Percentiles rank a stretch among this genome's conserved stretches.
Conservation (phyloP, 2,888 invertebrate genomes). For the Thymelicus sylvestris region DNA sequence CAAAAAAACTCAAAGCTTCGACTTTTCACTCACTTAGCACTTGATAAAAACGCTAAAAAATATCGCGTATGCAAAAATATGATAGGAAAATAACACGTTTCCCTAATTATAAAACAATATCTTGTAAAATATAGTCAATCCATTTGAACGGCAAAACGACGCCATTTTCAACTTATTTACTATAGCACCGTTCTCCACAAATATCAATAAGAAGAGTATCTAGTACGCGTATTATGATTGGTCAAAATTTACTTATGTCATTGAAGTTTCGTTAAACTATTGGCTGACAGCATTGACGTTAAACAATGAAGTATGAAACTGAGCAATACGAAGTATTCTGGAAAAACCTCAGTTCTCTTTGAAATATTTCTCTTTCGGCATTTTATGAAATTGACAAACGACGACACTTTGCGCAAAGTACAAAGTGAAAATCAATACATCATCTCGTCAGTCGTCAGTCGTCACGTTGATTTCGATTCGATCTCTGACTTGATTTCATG, state of each 20-base stretch:
- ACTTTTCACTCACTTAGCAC: slow-evolving; percentile 40
- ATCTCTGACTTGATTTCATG: slow-evolving; percentile 5
- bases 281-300: slow-evolving; percentile 36
- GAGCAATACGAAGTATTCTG: slow-evolving; percentile 27
- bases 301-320: slow-evolving; percentile 29
- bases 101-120: slow-evolving; percentile 46
- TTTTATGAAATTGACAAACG: slow-evolving; percentile 35
- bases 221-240: slow-evolving; percentile 27
- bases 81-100: slow-evolving; percentile 40
- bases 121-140: slow-evolving; percentile 63
- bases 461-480: slow-evolving; percentile 22
- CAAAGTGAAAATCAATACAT: slow-evolving; percentile 41
- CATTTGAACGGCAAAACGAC: slow-evolving; percentile 80
- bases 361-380: slow-evolving; percentile 33
- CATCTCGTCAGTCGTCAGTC: slow-evolving; percentile 16
- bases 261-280: slow-evolving; percentile 20
- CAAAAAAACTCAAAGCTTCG: slow-evolving; percentile 8
- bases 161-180: slow-evolving; percentile 78
- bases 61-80: slow-evolving; percentile 44
- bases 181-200: slow-evolving; percentile 45
- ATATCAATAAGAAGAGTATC: slow-evolving; percentile 41
- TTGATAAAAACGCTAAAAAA: slow-evolving; percentile 49
- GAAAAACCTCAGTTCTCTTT: slow-evolving; percentile 41
- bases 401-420: slow-evolving; percentile 41
- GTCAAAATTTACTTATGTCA: slow-evolving; percentile 29